Base-by-base conservation (phyloP, 2,797 vertebrate genomes). In the Xiphorhynchus erythropygius region DNA sequence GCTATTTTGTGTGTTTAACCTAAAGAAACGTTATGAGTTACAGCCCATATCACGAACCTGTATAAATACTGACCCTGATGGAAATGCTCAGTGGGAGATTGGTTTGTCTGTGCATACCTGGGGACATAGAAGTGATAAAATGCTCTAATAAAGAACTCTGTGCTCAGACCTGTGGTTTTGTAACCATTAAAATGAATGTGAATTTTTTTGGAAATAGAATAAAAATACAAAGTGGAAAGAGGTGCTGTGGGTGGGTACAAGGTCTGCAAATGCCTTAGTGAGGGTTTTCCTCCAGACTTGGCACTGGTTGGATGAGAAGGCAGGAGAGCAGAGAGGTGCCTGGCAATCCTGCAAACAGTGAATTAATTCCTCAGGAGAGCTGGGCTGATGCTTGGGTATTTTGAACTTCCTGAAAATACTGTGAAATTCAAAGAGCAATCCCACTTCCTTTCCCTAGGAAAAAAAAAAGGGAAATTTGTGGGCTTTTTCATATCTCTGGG, bases 41-140 rank as follows among this genome's bases (percentile, higher is more conserved):
- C 0, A 35, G 0, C 37, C 5, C 46, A 1, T 41, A 11, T 71
- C 6, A 59, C 53, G 33, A 68, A 46, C 8, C 13, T 68, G 11
- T 53, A 41, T 73, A 69, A 90, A 92, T 57, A 73, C 27, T 71
- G 42, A 52, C 4, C 32, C 28, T 39, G 27, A 22, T 60, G 56
- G 60, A 87, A 85, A 53, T 41, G 53, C 18, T 55, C 55, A 30
- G 10, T 59, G 33, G 28, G 9, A 7, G 68, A 23, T 32, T 81
- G 55, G 13, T 88, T 90, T 35, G 37, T 90, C 44, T 46, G 0
- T 70, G 13, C 12, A 8, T 65, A 16, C n/a, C 39, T 84, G 23
- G 18, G 8, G 35, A 41, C 53, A 33, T 25, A 19, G 1, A 74
- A 65, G 19, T 89, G 33, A 35, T 56, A 47, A 76, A 67, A 56